Evolutionary conservation across 2,113 vertebrate genomes (phyloP), one percentile per base, ranked within the genome.

Genomic region (Corythornis cristatus): DNA sequence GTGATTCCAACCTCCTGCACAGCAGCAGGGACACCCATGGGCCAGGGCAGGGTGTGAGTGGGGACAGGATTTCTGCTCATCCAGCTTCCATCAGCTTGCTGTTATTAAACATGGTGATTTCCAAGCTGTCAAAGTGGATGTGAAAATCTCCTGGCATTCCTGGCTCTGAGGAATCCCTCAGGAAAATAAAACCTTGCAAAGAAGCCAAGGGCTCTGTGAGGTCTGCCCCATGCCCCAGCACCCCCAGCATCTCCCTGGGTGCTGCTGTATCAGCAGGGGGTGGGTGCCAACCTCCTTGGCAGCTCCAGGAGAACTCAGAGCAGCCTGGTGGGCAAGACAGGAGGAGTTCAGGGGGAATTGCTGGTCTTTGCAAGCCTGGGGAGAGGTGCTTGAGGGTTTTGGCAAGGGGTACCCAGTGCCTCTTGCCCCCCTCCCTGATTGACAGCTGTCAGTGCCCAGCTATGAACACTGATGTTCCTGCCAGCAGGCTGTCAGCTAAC

Each of bases 231-330:
- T 37, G 50, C 72, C 56, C 91, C 3, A 5, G 3, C 3, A 12
- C 20, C 2, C 0, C 28, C 37, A 31, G 20, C 0, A 1, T 3
- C 54, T 5, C 13, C 6, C 58, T 1, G 3, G 23, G 1, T 12
- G 40, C 8, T 2, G 0, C 3, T 5, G n/a, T 2, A 2, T 0
- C 0, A 0, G 22, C 0, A 35, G 5, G 9, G 43, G 45, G 74
- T 0, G 31, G 40, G 67, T 77, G 77, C 4, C 15, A 23, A 2
- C 29, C 29, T 50, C 21, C 45, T 29, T 21, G 33, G 46, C 61
- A 42, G 60, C 80, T n/a, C 40, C 16, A 2, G 5, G 31, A 64
- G 12, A 46, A 12, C 48, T 8, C 40, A n/a, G 1, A 88, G 45
- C 31, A 1, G 13, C 26, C 5, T 11, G n/a, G 2, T 4, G 9